Conservation (phyloP, 2,113 vertebrate genomes). For the Progne subis region DNA sequence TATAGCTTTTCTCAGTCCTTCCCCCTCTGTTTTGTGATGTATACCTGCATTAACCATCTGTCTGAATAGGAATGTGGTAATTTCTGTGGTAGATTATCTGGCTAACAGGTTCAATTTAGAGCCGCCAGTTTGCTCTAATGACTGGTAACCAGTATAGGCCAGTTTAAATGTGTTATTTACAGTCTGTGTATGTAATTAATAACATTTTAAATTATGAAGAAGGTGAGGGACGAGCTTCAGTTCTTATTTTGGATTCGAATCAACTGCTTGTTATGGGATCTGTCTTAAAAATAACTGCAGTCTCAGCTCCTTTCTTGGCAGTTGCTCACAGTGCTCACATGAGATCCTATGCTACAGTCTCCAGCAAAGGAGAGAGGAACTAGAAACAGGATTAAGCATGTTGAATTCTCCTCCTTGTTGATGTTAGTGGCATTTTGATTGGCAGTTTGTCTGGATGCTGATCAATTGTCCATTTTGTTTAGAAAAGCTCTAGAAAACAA, state of each 20-base stretch:
- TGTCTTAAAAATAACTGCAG: neutral
- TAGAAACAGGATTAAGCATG: rapidly evolving
- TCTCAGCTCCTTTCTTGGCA: neutral
- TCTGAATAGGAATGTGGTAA: neutral
- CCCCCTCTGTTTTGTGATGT: neutral
- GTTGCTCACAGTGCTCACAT: neutral
- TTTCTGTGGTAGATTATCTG: neutral
- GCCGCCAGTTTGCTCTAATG: neutral
- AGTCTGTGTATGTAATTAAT: neutral
- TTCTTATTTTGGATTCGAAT: neutral
- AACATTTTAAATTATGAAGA: neutral
- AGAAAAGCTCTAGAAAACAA: neutral
- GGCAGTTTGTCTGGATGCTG: neutral
- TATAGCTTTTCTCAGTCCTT: neutral
- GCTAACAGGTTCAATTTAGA: neutral
- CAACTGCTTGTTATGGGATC: neutral
- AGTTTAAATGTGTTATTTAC: neutral
- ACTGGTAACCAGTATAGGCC: neutral
- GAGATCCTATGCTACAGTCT: neutral
- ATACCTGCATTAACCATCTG: neutral
- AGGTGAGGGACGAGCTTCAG: neutral
- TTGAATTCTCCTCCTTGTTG: neutral
- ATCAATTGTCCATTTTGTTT: neutral
- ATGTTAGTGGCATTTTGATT: neutral
- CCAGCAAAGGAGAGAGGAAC: neutral